phyloP scores from a whole-genome alignment of 2,888 invertebrate species.

The Synergus umbraculus region DNA sequence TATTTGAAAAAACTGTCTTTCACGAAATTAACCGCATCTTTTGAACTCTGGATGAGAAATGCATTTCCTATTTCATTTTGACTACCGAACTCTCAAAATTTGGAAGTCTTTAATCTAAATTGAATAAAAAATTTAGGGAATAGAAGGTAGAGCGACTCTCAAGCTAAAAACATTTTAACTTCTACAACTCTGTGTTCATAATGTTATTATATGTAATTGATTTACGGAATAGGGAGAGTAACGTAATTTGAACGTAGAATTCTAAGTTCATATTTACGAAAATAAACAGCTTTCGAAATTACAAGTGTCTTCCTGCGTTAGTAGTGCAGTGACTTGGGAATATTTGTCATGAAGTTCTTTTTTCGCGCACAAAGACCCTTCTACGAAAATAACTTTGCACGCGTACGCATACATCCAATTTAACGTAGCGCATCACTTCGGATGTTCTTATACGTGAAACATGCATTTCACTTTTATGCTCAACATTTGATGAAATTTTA shows the following conservation, averaged over 20 bases:
- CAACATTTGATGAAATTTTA: background rate
- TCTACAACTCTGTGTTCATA: too few relatives aligned
- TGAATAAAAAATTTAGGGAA: too few relatives aligned
- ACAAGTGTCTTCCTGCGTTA: constrained; percentile 20
- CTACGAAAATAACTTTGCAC: constrained; percentile 52
- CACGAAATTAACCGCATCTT: background rate
- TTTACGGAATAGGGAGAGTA: too few relatives aligned
- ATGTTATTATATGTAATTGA: too few relatives aligned
- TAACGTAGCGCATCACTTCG: constrained; percentile 27
- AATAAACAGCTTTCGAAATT: constrained; percentile 1
- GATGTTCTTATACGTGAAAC: constrained; percentile 2
- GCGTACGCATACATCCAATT: constrained; percentile 31
- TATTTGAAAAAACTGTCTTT: background rate
- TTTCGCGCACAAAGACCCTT: constrained; percentile 56
- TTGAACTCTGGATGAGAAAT: constrained; percentile 23
- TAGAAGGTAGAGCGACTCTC: too few relatives aligned
- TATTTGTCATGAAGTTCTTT: constrained; percentile 49
- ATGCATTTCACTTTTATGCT: constrained; percentile 12
- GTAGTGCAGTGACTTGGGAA: constrained; percentile 42
- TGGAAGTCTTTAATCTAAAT: too few relatives aligned
- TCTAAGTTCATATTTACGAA: background rate
- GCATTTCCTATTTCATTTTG: constrained; percentile 27
- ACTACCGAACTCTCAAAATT: background rate
- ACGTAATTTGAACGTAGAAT: background rate
- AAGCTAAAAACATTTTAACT: too few relatives aligned